Evolutionary conservation across 2,113 vertebrate genomes (phyloP), one percentile per base, ranked within the genome.

Genomic region (Rhynchopsitta pachyrhyncha): DNA sequence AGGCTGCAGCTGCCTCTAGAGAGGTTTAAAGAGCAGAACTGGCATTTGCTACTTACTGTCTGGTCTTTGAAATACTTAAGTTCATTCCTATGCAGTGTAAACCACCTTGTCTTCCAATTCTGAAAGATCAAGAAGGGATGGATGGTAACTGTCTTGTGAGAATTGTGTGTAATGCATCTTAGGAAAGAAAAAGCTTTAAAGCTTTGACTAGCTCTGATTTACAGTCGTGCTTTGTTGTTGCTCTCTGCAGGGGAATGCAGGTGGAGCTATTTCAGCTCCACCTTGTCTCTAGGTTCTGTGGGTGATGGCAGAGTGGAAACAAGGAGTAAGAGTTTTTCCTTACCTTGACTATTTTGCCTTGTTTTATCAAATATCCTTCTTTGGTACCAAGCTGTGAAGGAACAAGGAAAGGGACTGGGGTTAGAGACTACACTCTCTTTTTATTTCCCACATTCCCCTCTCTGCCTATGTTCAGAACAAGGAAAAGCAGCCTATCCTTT

Each of bases 91-190:
- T 98, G 98, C 93, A 99, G 94, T 25, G 98, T 99, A 97, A 99
- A 99, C 99, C 99, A 99, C 81, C 99, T 98, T 77, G 98, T 99
- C 97, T 99, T 99, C 99, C 99, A 99, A 44, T 84, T 99, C 99
- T 99, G 96, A 97, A 94, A 93, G 39, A 93, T 42, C 12, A 92
- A 89, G 70, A 96, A 94, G 0, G 0, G 49, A 78, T 76, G 64
- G 37, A 78, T 80, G 64, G n/a, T 63, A 47, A 75, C 17, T 75
- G 39, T 52, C 67, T 60, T 53, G 53, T 82, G 70, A 70, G 62
- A 84, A 39, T 79, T 88, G n/a, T 49, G 31, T 10, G 7, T 23
- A 12, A 64, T 2, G 13, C 4, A 28, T 42, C 62, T 73, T 62
- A 29, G 19, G 67, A 63, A 91, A 79, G 20, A 78, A 41, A 78